Base-by-base conservation (phyloP, 2,888 invertebrate species). In the Conomelus anceps region DNA sequence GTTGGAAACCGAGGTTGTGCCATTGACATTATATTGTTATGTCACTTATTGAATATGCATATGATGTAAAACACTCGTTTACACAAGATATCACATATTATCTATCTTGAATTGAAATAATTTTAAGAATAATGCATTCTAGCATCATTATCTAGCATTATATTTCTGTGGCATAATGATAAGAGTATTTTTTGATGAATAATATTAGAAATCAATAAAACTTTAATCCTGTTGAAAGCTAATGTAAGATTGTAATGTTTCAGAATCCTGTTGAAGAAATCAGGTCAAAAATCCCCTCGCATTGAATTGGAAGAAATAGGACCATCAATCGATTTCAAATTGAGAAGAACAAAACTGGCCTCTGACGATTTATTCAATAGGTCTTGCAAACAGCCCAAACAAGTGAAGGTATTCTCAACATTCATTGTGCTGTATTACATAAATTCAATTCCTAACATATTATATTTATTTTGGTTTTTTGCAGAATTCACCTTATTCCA, bases 271-370 rank as follows among this genome's bases (percentile, higher is more conserved):
- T 93, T 99, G 88, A 98, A 99, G 93, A 99, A 99, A 93, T 98
- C 99, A 91, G 98, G 98, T 0, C 95, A 96, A 91, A 95, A 96
- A 92, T 97, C 96, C 88, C 99, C 99, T 0, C 95, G 98, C 91
- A 96, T 99, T 91, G 99, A 99, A 94, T 94, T 99, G 88, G 96
- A 96, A 93, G 98, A 98, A 94, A 98, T 98, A 92, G 99, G 99
- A 23, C 99, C 99, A 22, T 96, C 97, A 23, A 95, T 98, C 91
- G 98, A 99, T 93, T 96, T 99, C 91, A 95, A 95, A 89, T 93
- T 99, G 20, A 95, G 99, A 91, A 95, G 99, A 91, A 97, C 96
- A 0, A 97, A 97, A 93, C 94, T 99, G 89, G 98, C 98, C 0
- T 97, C 98, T 0, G 97, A 97, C 91, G 98, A 98, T 93, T 94